Evolutionary conservation across 2,888 invertebrate species (phyloP), one percentile per base, ranked within the genome.

Genomic region (Blera fallax): DNA sequence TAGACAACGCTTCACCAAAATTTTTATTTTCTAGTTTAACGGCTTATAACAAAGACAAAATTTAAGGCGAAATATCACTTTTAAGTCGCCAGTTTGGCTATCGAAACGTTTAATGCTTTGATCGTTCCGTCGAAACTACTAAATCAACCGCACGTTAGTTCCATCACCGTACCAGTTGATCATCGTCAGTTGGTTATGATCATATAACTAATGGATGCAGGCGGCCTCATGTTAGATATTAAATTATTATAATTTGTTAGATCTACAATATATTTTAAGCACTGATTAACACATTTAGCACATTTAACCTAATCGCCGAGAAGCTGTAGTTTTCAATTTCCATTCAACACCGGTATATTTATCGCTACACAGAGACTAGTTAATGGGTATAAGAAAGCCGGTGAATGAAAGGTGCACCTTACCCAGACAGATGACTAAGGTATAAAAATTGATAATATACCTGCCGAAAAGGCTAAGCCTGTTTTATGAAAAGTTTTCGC

Each of bases 211-310:
- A 34, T 50, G 32, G 18, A 45, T 32, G 21, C 52, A 10, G 3
- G 16, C 18, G 29, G 52, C 52, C 29, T 54, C 29, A 27, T 34
- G 21, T 8, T 34, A 14, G 48, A 21, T 65, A 34, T 34, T 27
- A 50, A 50, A 21, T 50, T 45, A 29, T 16, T 65, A 34, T 48
- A 64, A 32, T 34, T 50, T 3, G 6, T 48, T 48, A 21, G 18
- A 64, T 1, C 11, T 11, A 21, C 6, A 24, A 24, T 65, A 18
- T 65, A 65, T 65, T 65, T 62, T 65, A 21, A 21, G 64, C 32
- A 34, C 1, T 34, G 29, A 52, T 65, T 65, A 65, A 32, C 50
- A 52, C 34, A 21, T 24, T 65, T 65, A 65, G 24, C 65, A 50
- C n/a, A 21, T 29, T 18, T 6, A 5, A 4, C 45, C 29, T 29